Evolutionary conservation across 2,888 invertebrate genomes (phyloP), one percentile per base, ranked within the genome.

Genomic region (Chydorus sphaericus): DNA sequence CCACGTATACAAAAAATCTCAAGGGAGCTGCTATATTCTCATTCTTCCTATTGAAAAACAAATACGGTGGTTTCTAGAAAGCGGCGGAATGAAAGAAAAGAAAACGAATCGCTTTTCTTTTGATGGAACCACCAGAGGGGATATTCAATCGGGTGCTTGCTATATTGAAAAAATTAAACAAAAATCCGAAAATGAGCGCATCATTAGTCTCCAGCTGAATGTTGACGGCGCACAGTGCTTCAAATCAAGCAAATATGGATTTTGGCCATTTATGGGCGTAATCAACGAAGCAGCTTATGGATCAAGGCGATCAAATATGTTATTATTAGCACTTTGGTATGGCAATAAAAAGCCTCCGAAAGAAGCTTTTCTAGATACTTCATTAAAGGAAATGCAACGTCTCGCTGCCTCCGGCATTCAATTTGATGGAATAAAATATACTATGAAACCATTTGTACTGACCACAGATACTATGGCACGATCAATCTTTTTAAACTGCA

Each of bases 191-290:
- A 11, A 28, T 4, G 29, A 50, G 8, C 50, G n/a, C 30, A n/a
- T 29, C 29, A 29, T 50, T 6, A 50, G 29, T 10, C 50, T 50
- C 8, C 50, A 50, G 29, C 29, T 50, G 10, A 50, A 28, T 18
- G 50, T 29, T 10, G 50, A 50, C 18, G 31, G 50, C 14, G 30
- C 50, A 7, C 50, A 50, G 30, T 29, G 26, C 14, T 50, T 50
- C n/a, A 50, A 30, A 18, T 50, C 31, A n/a, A 3, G 50, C 11
- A 50, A 50, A 6, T 50, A 28, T 29, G 14, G n/a, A 2, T 50
- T 50, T 26, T 30, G 31, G 50, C 50, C 50, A 1, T 30, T 50
- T 18, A 50, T 30, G 50, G 31, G n/a, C 50, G 30, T 50, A 14
- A 50, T 50, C 5, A 50, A 50, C 5, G 50, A 50, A 30, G 4